These are phyloP conservation scores for Corticium candelabrum DNA, from an alignment of 37 sponge, comb jelly and placozoan species.

Conservation along the genomic window DNA sequence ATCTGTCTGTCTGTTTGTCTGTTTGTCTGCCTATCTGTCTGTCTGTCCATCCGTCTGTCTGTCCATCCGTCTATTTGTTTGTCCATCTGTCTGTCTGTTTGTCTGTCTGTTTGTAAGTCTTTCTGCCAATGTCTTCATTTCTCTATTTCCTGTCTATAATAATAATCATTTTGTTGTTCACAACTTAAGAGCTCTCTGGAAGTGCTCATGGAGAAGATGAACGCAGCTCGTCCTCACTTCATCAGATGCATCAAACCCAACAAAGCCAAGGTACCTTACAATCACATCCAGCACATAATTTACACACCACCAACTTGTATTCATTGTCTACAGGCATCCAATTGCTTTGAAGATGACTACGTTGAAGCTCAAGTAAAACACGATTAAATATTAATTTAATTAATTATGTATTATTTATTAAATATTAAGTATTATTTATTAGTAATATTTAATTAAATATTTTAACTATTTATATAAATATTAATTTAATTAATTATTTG, in stretches of 20 bases:
- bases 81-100: too few relatives aligned
- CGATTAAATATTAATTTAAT: not conserved
- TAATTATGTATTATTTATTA: not conserved
- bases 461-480: too few relatives aligned
- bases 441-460: too few relatives aligned
- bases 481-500: too few relatives aligned
- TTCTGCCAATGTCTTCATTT: too few relatives aligned
- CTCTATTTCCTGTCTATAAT: not conserved
- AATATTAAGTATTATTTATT: too few relatives aligned
- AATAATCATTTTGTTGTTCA: not conserved
- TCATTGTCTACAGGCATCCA: constrained; percentile 15
- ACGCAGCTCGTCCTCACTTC: constrained; percentile 53
- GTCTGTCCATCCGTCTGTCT: too few relatives aligned
- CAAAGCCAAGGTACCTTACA: constrained; percentile 27
- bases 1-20: too few relatives aligned
- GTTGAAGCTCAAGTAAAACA: constrained; percentile 15
- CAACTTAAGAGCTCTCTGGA: constrained; percentile 41
- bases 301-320: not conserved
- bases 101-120: too few relatives aligned
- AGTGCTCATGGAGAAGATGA: constrained; percentile 77
- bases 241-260: constrained; percentile 77
- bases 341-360: constrained; percentile 23
- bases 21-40: too few relatives aligned
- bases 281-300: not conserved
- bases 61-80: too few relatives aligned